phyloP scores from a whole-genome alignment of 2,113 vertebrate species.

The Epinephelus fuscoguttatus region DNA sequence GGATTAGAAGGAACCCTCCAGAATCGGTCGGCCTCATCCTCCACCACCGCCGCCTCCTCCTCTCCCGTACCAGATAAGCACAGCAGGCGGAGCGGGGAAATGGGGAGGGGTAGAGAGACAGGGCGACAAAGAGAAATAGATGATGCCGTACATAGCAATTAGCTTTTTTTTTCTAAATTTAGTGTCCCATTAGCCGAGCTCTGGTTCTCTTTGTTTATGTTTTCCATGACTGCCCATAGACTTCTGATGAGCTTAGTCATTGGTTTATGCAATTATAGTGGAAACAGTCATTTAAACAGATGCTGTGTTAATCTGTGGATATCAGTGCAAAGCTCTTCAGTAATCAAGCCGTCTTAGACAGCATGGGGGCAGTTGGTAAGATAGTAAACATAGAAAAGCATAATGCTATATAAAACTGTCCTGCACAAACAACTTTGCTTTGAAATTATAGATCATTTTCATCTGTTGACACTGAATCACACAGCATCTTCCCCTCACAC shows the following conservation, averaged over 20 bases:
- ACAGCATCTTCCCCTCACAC: slow-evolving; percentile 26
- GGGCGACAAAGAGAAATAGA: slow-evolving; percentile 26
- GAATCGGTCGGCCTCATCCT: slow-evolving; percentile 49
- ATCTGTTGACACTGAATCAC: slow-evolving; percentile 2
- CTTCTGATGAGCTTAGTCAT: slow-evolving; percentile 24
- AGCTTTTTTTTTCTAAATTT: slow-evolving; percentile 22
- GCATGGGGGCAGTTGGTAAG: slow-evolving; percentile 34
- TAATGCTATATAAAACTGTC: not conserved
- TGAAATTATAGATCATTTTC: slow-evolving; percentile 1
- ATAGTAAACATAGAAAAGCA: slow-evolving; percentile 1
- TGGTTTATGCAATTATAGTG: slow-evolving; percentile 24
- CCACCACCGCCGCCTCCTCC: slow-evolving; percentile 36
- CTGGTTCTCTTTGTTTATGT: slow-evolving; percentile 29
- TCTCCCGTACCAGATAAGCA: slow-evolving; percentile 32
- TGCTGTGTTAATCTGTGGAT: slow-evolving; percentile 52
- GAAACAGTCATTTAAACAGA: slow-evolving; percentile 37
- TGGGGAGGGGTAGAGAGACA: slow-evolving; percentile 6
- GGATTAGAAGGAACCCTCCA: slow-evolving; percentile 53
- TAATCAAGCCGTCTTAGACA: slow-evolving; percentile 46
- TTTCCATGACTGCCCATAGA: slow-evolving; percentile 9
- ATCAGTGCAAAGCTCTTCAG: slow-evolving; percentile 53
- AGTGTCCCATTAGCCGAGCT: slow-evolving; percentile 7
- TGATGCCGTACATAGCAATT: slow-evolving; percentile 46
- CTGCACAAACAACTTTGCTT: slow-evolving; percentile 3
- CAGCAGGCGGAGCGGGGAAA: slow-evolving; percentile 11